Percentiles rank a stretch among this genome's conserved stretches.
Conservation (phyloP, 2,113 vertebrate genomes). For the Hippocampus zosterae region DNA sequence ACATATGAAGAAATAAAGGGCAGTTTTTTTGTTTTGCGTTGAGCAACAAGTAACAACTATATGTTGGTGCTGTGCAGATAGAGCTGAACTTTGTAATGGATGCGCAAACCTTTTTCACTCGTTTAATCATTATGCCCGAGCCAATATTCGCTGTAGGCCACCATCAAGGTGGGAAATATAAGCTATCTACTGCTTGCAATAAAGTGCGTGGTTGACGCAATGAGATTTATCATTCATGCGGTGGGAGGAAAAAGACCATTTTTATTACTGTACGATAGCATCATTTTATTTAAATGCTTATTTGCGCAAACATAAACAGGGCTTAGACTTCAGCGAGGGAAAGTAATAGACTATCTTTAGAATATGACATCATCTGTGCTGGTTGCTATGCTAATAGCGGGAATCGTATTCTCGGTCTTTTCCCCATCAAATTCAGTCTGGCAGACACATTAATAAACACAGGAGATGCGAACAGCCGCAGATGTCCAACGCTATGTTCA, state of each 20-base stretch:
- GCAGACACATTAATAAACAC: conserved; percentile 34
- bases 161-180: conserved; percentile 10
- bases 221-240: neutral
- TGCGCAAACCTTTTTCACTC: conserved; percentile 21
- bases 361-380: neutral
- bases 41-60: conserved; percentile 20
- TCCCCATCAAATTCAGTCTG: conserved; percentile 15
- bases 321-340: neutral
- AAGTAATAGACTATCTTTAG: conserved; percentile 1
- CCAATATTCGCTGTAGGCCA: conserved; percentile 15
- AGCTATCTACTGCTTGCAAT: conserved; percentile 6
- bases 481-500: conserved; percentile 43
- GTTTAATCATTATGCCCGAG: conserved; percentile 24
- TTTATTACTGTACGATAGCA: conserved; percentile 5
- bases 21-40: neutral
- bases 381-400: neutral
- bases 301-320: neutral
- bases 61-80: conserved; percentile 29
- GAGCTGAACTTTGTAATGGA: conserved; percentile 33
- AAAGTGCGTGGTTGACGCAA: neutral
- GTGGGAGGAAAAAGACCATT: neutral
- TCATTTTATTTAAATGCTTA: neutral
- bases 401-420: conserved; percentile 20
- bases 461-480: conserved; percentile 17
- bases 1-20: conserved; percentile 4